Evolutionary conservation across 1,140 invertebrate genomes (phyloP).

Genomic region (Kradibia gibbosae): DNA sequence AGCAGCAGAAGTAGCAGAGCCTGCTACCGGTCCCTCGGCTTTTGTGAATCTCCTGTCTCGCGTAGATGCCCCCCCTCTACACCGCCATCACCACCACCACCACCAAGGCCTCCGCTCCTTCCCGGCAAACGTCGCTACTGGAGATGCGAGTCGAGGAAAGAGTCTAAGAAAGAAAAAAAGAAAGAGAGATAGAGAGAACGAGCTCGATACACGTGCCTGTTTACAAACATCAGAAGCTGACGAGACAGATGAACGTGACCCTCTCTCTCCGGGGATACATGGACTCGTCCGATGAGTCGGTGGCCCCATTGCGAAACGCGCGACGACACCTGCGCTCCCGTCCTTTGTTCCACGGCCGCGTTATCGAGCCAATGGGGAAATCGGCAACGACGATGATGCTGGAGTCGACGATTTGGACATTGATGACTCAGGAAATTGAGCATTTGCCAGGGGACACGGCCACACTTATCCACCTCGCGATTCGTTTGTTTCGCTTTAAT

Average conservation of each 20-base stretch:
- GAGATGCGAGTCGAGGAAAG: too few species aligned
- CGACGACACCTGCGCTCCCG: neutral
- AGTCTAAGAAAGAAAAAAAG: neutral
- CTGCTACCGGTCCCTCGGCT: neutral
- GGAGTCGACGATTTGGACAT: neutral
- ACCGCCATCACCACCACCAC: too few species aligned
- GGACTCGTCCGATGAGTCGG: neutral
- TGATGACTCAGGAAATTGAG: neutral
- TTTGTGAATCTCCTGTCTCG: too few species aligned
- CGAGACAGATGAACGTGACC: neutral
- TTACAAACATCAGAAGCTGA: conserved; percentile 32
- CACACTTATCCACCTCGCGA: neutral
- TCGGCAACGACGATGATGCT: neutral
- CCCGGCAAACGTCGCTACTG: too few species aligned
- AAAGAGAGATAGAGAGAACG: neutral
- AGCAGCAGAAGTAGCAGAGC: neutral
- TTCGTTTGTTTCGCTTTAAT: too few species aligned
- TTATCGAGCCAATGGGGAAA: conserved; percentile 9
- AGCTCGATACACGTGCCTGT: neutral
- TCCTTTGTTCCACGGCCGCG: neutral
- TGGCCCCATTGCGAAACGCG: conserved; percentile 13
- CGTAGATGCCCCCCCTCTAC: too few species aligned
- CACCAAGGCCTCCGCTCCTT: too few species aligned
- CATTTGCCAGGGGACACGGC: neutral
- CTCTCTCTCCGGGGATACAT: neutral